phyloP scores from a whole-genome alignment of 2,113 vertebrate species.

The Eudyptes chrysolophus region DNA sequence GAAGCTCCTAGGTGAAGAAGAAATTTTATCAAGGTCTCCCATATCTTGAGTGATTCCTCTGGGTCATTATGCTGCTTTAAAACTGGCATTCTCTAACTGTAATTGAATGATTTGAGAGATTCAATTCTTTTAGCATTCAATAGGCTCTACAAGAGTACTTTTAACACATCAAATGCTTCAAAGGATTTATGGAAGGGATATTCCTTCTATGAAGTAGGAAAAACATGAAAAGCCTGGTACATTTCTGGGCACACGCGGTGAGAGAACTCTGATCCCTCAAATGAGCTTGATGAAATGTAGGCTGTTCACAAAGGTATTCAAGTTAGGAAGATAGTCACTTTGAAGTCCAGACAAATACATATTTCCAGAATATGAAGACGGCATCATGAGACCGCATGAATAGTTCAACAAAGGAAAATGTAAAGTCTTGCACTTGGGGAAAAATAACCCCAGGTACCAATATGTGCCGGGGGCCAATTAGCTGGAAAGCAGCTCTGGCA shows the following conservation, averaged over 20 bases:
- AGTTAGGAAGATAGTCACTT: neutral
- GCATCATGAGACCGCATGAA: neutral
- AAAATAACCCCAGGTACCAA: neutral
- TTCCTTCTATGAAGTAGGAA: neutral
- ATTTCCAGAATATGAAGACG: neutral
- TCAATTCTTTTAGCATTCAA: neutral
- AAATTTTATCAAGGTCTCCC: neutral
- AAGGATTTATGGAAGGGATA: neutral
- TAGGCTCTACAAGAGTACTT: neutral
- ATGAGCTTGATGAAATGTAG: neutral
- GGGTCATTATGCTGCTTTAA: neutral
- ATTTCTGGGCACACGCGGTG: fast-evolving
- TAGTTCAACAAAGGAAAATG: neutral
- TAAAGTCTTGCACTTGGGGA: neutral
- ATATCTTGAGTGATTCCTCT: neutral
- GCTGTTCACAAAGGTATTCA: neutral
- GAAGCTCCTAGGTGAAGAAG: neutral
- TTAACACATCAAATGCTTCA: neutral
- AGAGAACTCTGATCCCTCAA: neutral
- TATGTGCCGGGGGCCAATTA: fast-evolving
- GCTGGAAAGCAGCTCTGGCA: neutral
- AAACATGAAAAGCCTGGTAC: neutral
- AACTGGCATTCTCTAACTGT: neutral
- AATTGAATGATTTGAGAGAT: neutral
- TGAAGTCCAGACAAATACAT: neutral